Percentiles rank a stretch among this genome's conserved stretches.
Conservation (phyloP, 35 echinoderm and acorn worm genomes). For the Patiria miniata region DNA sequence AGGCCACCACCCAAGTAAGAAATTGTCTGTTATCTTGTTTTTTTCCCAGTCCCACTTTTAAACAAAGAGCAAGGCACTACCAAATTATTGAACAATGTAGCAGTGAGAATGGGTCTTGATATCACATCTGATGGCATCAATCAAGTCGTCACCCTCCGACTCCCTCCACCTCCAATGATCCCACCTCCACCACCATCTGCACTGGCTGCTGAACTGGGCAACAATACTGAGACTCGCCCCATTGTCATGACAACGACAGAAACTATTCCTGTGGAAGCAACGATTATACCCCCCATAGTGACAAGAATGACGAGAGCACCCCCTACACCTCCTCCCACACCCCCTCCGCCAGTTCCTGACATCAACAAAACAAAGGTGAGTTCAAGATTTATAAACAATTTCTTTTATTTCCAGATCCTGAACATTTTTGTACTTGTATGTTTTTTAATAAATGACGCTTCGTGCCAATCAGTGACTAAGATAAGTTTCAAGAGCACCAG, state of each 20-base stretch:
- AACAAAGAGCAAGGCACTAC: not conserved
- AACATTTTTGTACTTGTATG: no score
- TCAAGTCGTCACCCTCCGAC: not conserved
- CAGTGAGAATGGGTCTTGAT: not conserved
- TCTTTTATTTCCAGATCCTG: no score
- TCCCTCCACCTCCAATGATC: conserved; percentile 37
- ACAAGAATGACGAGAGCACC: not conserved
- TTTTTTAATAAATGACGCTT: no score
- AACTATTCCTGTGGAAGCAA: not conserved
- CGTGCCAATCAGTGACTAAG: no score
- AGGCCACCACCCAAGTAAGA: no score
- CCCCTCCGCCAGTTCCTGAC: not conserved
- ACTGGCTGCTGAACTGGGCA: not conserved
- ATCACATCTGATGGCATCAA: not conserved
- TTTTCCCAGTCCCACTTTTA: not conserved
- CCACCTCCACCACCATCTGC: conserved; percentile 37
- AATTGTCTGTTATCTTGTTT: no score
- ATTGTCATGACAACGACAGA: not conserved
- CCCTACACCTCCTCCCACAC: conserved; percentile 1
- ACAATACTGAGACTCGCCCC: not conserved
- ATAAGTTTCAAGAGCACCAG: no score
- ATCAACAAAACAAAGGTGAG: not conserved
- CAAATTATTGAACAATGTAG: not conserved
- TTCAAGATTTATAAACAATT: no score
- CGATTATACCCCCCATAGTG: not conserved